Conservation (phyloP, 2,888 invertebrate genomes). For the Aproaerema taeniolella region DNA sequence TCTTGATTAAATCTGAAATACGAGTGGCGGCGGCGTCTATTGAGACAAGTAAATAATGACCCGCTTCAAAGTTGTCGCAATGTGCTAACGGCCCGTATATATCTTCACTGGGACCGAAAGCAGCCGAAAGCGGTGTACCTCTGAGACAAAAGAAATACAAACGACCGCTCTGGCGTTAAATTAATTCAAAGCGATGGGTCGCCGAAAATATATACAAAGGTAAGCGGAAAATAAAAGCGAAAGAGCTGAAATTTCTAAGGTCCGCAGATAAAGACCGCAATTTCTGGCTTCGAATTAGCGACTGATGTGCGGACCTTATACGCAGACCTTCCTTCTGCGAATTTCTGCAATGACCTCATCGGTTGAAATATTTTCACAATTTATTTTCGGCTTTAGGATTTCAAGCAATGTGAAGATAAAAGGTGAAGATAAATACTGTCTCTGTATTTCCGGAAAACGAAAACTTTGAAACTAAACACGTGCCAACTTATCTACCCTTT, state of each 20-base stretch:
- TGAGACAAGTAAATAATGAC: constrained; percentile 66
- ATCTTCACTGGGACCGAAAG: constrained; percentile 54
- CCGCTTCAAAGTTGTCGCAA: constrained; percentile 60
- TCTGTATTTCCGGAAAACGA: background rate
- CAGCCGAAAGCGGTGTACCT: constrained; percentile 47
- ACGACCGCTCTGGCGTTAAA: constrained; percentile 60
- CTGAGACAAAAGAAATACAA: constrained; percentile 66
- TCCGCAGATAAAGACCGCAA: constrained; percentile 50
- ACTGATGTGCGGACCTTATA: constrained; percentile 27
- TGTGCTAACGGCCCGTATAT: constrained; percentile 65
- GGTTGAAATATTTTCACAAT: constrained; percentile 20
- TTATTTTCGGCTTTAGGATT: background rate
- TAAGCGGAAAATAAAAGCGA: constrained; percentile 60
- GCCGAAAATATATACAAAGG: constrained; percentile 64
- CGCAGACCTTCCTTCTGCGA: constrained; percentile 6
- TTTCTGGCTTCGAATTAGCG: constrained; percentile 47
- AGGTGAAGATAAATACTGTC: background rate
- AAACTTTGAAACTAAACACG: background rate
- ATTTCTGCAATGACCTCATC: constrained; percentile 22
- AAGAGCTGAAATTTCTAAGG: constrained; percentile 56
- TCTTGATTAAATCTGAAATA: constrained; percentile 70
- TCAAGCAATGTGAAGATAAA: background rate
- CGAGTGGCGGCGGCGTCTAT: constrained; percentile 56
- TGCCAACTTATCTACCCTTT: background rate
- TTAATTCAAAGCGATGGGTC: constrained; percentile 67